Evolutionary conservation across 2,888 invertebrate species (phyloP).

Genomic region (Melinaea marsaeus): DNA sequence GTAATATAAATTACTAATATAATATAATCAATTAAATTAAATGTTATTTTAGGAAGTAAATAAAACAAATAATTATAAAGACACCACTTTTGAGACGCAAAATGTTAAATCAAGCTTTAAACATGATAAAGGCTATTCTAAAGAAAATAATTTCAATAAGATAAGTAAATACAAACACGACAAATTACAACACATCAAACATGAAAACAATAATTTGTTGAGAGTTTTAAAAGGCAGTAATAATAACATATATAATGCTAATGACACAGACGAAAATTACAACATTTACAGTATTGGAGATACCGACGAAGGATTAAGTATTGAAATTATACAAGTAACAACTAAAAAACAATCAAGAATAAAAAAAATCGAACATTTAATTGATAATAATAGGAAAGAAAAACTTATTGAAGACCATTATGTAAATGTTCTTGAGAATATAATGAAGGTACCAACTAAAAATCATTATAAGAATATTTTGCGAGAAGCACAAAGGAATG

Average conservation of each 20-base stretch:
- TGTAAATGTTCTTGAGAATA: slow-evolving; percentile 2
- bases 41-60: too few species aligned
- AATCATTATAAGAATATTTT: neutral
- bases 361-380: too few species aligned
- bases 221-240: neutral
- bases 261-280: neutral
- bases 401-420: neutral
- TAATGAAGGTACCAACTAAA: neutral
- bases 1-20: too few species aligned
- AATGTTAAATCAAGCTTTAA: too few species aligned
- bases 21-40: too few species aligned
- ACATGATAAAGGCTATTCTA: too few species aligned
- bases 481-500: neutral
- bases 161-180: too few species aligned
- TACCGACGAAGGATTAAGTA: neutral
- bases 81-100: too few species aligned
- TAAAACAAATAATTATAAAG: too few species aligned
- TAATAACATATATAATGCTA: neutral
- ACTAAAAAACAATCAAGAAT: neutral
- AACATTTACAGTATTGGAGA: neutral
- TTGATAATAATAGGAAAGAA: neutral
- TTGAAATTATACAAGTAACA: neutral
- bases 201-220: neutral
- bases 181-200: neutral
- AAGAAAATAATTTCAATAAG: too few species aligned